Conservation (phyloP, 2,888 invertebrate species). For the Digitonthophagus gazella region DNA sequence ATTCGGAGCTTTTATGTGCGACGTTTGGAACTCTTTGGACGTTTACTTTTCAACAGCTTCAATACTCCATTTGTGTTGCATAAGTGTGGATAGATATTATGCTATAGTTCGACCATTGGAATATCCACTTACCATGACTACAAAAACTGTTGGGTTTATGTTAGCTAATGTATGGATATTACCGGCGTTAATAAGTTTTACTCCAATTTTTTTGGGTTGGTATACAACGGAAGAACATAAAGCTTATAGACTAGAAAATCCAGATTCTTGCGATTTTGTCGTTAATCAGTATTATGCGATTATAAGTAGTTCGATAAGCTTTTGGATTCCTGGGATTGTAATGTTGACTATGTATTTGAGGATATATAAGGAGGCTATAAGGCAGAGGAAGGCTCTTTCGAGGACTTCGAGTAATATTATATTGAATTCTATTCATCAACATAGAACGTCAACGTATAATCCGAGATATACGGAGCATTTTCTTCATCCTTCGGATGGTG, state of each 20-base stretch:
- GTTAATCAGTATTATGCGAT: constrained; percentile 85
- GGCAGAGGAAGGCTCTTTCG: constrained; percentile 78
- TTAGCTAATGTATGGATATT: constrained; percentile 88
- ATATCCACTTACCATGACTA: constrained; percentile 90
- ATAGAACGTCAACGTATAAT: constrained; percentile 61
- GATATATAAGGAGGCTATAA: constrained; percentile 78
- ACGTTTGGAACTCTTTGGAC: constrained; percentile 91
- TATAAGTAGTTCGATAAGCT: constrained; percentile 85
- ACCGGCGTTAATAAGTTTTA: constrained; percentile 88
- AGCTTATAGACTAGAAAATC: constrained; percentile 59
- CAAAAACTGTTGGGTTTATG: constrained; percentile 76
- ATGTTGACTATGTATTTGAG: constrained; percentile 91
- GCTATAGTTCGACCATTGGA: constrained; percentile 90
- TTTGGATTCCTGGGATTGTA: constrained; percentile 90
- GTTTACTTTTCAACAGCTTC: constrained; percentile 92
- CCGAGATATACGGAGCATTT: constrained; percentile 53
- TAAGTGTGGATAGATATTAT: constrained; percentile 88
- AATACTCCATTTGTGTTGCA: constrained; percentile 90
- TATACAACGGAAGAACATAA: constrained; percentile 66
- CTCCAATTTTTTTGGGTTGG: constrained; percentile 90
- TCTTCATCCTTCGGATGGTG: constrained; percentile 61
- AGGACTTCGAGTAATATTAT: constrained; percentile 85
- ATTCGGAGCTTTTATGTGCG: constrained; percentile 88
- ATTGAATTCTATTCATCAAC: constrained; percentile 80
- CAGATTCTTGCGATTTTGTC: constrained; percentile 78